Evolutionary conservation across 2,888 invertebrate species (phyloP).

Genomic region (Euclidia mi): DNA sequence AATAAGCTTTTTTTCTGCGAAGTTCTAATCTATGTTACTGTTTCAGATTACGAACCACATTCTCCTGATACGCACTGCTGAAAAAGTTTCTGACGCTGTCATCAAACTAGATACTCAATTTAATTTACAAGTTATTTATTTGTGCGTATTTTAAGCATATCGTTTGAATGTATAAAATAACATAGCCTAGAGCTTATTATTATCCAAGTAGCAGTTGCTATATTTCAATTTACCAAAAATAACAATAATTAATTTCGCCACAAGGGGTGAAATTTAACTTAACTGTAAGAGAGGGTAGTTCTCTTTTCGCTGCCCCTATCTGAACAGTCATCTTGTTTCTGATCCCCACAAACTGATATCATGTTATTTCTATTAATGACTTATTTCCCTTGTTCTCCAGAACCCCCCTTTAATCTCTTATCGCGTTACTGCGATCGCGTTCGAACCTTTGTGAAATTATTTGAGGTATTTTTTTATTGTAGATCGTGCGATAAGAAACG

Average conservation of each 20-base stretch:
- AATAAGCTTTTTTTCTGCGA: no score
- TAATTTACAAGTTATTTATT: no score
- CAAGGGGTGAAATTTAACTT: constrained; percentile 41
- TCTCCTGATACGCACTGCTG: no score
- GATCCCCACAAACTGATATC: constrained; percentile 78
- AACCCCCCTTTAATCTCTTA: constrained; percentile 47
- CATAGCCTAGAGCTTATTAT: no score
- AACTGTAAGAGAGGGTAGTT: constrained; percentile 32
- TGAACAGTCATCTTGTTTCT: constrained; percentile 61
- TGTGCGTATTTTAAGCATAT: no score
- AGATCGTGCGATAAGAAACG: constrained; percentile 20
- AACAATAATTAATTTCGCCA: constrained; percentile 52
- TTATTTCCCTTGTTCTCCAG: constrained; percentile 74
- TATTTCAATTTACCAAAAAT: constrained; percentile 41
- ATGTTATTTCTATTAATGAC: constrained; percentile 85
- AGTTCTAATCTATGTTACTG: no score
- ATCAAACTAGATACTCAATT: no score
- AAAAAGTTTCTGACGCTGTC: no score
- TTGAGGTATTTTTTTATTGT: constrained; percentile 55
- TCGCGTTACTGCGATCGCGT: constrained; percentile 61
- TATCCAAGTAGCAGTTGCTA: constrained; percentile 20
- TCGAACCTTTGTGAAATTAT: constrained; percentile 60
- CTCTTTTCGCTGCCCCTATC: constrained; percentile 37
- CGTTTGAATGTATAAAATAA: no score
- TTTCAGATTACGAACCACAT: no score